Conservation (phyloP, 1,140 invertebrate species). For the Catajapyx aquilonaris region DNA sequence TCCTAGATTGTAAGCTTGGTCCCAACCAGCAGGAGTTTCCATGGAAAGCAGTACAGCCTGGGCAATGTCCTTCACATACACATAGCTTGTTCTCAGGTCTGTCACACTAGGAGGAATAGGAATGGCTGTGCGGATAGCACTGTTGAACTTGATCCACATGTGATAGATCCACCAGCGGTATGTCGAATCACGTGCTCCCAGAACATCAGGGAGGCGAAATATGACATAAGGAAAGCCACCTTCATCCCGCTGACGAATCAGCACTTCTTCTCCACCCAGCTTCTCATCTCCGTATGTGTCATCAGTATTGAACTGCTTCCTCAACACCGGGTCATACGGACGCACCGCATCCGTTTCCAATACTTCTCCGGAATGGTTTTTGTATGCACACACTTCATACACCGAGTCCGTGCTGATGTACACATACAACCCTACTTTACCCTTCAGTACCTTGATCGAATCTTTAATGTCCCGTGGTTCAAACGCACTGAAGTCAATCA, state of each 20-base stretch:
- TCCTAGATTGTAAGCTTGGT: constrained; percentile 24
- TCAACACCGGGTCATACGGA: constrained; percentile 15
- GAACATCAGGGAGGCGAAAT: constrained; percentile 25
- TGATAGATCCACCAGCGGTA: constrained; percentile 28
- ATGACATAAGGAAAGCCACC: constrained; percentile 20
- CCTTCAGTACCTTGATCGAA: constrained; percentile 16
- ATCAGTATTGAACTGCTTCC: constrained; percentile 13
- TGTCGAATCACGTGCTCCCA: constrained; percentile 26
- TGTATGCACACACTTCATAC: constrained; percentile 23
- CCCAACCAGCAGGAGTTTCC: constrained; percentile 13
- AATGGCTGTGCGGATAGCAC: constrained; percentile 15
- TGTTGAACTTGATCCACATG: constrained; percentile 22
- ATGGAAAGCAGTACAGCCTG: constrained; percentile 16
- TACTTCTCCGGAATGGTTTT: constrained; percentile 6
- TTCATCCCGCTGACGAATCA: constrained; percentile 10
- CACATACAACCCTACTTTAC: constrained; percentile 21
- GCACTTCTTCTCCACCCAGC: constrained; percentile 22
- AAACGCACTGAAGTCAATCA: constrained; percentile 27
- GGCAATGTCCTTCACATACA: constrained; percentile 25
- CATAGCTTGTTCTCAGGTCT: constrained; percentile 20
- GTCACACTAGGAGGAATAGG: constrained; percentile 17
- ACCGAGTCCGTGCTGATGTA: constrained; percentile 28
- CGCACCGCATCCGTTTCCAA: constrained; percentile 19
- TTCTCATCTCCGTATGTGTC: constrained; percentile 25
- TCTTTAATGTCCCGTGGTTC: constrained; percentile 18